A percentile compares a stretch with the other conserved stretches of the same genome.
Evolutionary conservation across 2,113 vertebrate genomes (phyloP).

Genomic region (Leuciscus idus): DNA sequence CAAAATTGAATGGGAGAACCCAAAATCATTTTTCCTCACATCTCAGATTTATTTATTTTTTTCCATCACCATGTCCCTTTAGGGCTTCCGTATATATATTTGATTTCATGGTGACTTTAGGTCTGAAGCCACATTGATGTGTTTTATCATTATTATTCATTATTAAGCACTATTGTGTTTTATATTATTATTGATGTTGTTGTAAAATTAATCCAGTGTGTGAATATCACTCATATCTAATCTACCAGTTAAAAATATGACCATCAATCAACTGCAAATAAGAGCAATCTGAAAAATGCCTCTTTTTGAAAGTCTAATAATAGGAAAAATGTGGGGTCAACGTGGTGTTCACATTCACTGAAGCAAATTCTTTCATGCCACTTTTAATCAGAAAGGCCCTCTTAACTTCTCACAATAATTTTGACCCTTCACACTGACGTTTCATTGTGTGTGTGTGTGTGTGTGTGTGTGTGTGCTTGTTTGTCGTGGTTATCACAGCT

Average conservation of each 20-base stretch:
- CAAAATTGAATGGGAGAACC: no score
- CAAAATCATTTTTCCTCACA: no score
- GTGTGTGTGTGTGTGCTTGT: not conserved
- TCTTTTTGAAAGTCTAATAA: not conserved
- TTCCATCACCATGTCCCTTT: no score
- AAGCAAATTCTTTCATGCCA: conserved; percentile 2
- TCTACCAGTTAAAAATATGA: not conserved
- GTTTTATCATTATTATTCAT: not conserved
- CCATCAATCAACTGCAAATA: not conserved
- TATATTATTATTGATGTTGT: not conserved
- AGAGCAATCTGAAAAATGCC: not conserved
- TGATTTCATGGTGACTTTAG: no score
- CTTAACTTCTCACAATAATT: conserved; percentile 26
- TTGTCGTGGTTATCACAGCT: conserved; percentile 52
- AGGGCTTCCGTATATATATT: no score
- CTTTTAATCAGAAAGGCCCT: not conserved
- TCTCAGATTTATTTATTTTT: no score
- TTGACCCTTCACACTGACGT: conserved; percentile 21
- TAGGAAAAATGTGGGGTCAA: not conserved
- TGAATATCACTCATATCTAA: not conserved
- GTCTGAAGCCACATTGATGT: not conserved
- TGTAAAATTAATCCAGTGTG: not conserved
- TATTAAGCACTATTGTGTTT: not conserved
- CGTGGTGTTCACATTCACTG: not conserved
- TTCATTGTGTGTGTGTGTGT: conserved; percentile 1